Conservation (phyloP, 2,888 invertebrate genomes). For the Eurois occulta region DNA sequence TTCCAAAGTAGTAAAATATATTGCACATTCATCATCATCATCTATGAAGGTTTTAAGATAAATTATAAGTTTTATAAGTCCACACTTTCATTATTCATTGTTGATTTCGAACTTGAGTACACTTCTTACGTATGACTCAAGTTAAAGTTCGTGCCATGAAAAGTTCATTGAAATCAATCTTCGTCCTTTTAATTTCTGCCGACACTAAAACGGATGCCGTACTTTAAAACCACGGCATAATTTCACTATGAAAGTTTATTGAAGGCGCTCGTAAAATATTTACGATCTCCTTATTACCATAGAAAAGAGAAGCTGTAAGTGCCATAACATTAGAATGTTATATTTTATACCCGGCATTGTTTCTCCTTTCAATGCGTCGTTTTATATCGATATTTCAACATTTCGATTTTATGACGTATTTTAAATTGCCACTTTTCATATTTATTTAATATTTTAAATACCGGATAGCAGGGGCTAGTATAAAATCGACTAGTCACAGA, state of each 20-base stretch:
- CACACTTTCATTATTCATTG: constrained; percentile 13
- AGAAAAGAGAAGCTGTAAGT: constrained; percentile 76
- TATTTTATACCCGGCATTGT: constrained; percentile 78
- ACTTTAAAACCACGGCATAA: constrained; percentile 68
- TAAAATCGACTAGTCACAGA: constrained; percentile 47
- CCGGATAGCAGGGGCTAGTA: constrained; percentile 22
- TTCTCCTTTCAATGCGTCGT: constrained; percentile 76
- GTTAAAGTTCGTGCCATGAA: constrained; percentile 7
- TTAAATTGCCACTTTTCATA: constrained; percentile 65
- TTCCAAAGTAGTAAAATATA: not conserved
- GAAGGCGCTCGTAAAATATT: constrained; percentile 78
- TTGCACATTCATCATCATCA: too few relatives aligned
- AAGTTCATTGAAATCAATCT: constrained; percentile 58
- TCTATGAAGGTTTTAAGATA: not conserved
- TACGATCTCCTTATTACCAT: constrained; percentile 80
- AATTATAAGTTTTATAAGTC: not conserved
- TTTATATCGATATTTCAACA: constrained; percentile 70
- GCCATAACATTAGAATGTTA: constrained; percentile 77
- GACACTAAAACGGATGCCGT: constrained; percentile 62
- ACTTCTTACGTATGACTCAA: constrained; percentile 16
- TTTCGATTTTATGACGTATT: constrained; percentile 74
- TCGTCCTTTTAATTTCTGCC: constrained; percentile 55
- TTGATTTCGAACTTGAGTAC: not conserved
- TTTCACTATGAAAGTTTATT: constrained; percentile 73
- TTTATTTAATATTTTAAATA: constrained; percentile 64